Evolutionary conservation across 2,797 vertebrate species (phyloP).

Genomic region (Distichodus sexfasciatus): DNA sequence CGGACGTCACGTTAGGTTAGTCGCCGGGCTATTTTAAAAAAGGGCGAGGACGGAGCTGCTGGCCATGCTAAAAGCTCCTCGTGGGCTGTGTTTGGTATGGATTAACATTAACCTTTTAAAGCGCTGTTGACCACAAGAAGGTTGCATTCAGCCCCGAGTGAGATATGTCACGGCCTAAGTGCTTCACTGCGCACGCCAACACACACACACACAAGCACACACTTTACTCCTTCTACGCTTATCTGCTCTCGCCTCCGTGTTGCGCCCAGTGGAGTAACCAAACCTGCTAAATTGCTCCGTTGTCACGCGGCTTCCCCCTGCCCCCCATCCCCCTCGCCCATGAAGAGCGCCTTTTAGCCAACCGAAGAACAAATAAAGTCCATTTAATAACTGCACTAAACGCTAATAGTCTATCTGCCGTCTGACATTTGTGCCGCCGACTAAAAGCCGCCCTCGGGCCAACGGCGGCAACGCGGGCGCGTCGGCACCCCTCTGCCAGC

Average conservation of each 20-base stretch:
- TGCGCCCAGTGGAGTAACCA: constrained; percentile 70
- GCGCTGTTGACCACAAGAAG: constrained; percentile 79
- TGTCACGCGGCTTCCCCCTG: constrained; percentile 77
- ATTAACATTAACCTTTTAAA: constrained; percentile 84
- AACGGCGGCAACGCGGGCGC: constrained; percentile 73
- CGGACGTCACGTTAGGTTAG: constrained; percentile 66
- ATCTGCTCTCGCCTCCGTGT: constrained; percentile 55
- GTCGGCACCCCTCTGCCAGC: constrained; percentile 75
- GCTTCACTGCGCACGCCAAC: constrained; percentile 70
- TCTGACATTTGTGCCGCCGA: constrained; percentile 84
- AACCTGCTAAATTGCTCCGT: constrained; percentile 77
- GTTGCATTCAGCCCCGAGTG: constrained; percentile 60
- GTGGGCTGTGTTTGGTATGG: constrained; percentile 66
- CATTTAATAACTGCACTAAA: constrained; percentile 85
- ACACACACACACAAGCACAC: constrained; percentile 55
- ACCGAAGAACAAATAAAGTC: constrained; percentile 86
- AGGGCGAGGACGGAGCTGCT: constrained; percentile 71
- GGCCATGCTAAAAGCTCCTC: constrained; percentile 70
- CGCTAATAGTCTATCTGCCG: constrained; percentile 81
- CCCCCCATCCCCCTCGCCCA: constrained; percentile 67
- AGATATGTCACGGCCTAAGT: constrained; percentile 77
- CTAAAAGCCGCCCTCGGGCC: constrained; percentile 85
- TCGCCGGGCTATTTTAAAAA: constrained; percentile 75
- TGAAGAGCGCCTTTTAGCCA: constrained; percentile 81
- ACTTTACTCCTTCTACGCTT: constrained; percentile 74